phyloP scores from a whole-genome alignment of 2,113 vertebrate genomes.

The Felis chaus region DNA sequence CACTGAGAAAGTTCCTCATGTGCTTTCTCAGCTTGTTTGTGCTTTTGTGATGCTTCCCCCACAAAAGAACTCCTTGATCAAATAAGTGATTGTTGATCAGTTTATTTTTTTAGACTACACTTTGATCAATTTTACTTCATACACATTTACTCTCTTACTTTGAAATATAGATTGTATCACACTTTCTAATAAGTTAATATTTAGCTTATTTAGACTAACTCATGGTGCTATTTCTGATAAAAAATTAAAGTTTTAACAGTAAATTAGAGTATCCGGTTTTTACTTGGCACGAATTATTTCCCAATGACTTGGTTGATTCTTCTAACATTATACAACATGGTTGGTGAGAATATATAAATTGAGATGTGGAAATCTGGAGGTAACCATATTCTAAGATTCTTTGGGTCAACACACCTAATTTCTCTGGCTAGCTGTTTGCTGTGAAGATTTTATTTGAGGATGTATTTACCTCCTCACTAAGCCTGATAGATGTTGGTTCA shows the following conservation, averaged over 20 bases:
- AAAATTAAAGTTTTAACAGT: neutral
- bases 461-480: neutral
- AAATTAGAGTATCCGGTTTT: neutral
- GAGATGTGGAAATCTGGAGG: neutral
- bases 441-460: neutral
- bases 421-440: neutral
- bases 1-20: neutral
- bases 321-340: neutral
- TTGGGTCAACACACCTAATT: neutral
- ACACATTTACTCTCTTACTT: neutral
- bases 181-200: neutral
- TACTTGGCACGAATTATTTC: neutral
- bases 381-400: neutral
- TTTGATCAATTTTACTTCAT: neutral
- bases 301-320: neutral
- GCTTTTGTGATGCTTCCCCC: neutral
- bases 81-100: neutral
- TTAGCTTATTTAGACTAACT: neutral
- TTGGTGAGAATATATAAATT: neutral
- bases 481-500: neutral
- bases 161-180: neutral
- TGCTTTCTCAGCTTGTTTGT: neutral
- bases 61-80: neutral
- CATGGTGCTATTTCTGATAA: neutral
- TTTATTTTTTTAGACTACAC: slow-evolving; percentile 20